Evolutionary conservation across 1,140 invertebrate species (phyloP).

Genomic region (Meloidogyne floridensis): DNA sequence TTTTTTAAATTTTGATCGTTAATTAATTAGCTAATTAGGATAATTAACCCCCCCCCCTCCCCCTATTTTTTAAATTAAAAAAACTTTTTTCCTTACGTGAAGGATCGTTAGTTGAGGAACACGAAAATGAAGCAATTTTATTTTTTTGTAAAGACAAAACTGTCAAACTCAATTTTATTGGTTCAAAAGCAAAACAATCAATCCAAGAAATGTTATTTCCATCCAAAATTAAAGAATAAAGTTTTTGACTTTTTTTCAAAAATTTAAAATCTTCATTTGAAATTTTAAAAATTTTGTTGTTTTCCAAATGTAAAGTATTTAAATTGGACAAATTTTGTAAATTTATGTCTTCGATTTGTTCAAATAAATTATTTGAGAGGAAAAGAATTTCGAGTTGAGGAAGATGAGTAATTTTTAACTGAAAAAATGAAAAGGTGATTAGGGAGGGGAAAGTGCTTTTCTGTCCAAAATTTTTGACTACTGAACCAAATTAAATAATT

Average conservation of each 20-base stretch:
- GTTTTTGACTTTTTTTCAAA: constrained; percentile 40
- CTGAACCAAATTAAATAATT: no score
- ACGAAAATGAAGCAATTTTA: constrained; percentile 37
- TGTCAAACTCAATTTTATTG: constrained; percentile 32
- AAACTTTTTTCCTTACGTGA: constrained; percentile 7
- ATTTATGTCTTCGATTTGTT: constrained; percentile 47
- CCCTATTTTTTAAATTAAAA: not conserved
- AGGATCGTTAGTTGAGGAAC: constrained; percentile 38
- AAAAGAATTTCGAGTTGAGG: constrained; percentile 52
- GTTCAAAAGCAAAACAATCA: constrained; percentile 40
- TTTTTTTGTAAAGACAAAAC: constrained; percentile 54
- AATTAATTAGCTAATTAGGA: no score
- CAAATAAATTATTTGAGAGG: constrained; percentile 60
- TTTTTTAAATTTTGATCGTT: no score
- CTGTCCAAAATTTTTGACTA: no score
- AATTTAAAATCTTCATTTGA: constrained; percentile 32
- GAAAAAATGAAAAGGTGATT: constrained; percentile 1
- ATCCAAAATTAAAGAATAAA: constrained; percentile 52
- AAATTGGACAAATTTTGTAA: constrained; percentile 46
- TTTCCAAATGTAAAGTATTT: constrained; percentile 46
- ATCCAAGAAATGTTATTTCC: constrained; percentile 55
- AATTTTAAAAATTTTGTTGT: constrained; percentile 54
- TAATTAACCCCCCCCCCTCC: no score
- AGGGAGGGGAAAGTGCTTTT: no score
- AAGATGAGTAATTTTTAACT: constrained; percentile 49